Evolutionary conservation across 2,888 invertebrate genomes (phyloP).

Genomic region (Catocala fraxini): DNA sequence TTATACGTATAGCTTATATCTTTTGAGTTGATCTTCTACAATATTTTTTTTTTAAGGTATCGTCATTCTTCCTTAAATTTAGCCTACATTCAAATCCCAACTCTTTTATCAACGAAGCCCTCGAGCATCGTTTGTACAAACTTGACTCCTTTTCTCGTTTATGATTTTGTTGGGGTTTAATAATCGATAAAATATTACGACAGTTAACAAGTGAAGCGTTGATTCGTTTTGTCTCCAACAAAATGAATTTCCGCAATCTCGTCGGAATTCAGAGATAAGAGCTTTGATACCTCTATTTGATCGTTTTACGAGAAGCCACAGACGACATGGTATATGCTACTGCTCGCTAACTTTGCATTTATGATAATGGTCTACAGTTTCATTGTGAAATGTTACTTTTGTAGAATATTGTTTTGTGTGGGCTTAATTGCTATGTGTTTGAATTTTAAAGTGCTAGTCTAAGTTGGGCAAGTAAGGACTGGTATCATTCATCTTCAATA

Average conservation of each 20-base stretch:
- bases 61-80: no score
- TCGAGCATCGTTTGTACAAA: no score
- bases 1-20: no score
- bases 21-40: no score
- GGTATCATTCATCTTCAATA: no score
- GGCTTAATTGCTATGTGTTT: neutral
- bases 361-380: constrained; percentile 29
- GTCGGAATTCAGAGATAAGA: constrained; percentile 31
- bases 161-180: constrained; percentile 2
- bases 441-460: no score
- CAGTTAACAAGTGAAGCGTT: constrained; percentile 25
- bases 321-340: constrained; percentile 15
- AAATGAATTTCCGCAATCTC: constrained; percentile 37
- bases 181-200: constrained; percentile 36
- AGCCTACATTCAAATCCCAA: neutral
- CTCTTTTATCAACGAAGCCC: no score
- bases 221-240: constrained; percentile 33
- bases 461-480: no score
- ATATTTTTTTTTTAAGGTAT: no score
- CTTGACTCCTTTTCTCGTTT: no score
- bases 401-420: constrained; percentile 9
- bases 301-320: constrained; percentile 32
- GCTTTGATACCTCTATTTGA: constrained; percentile 28
- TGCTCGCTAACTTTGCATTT: constrained; percentile 25
- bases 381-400: constrained; percentile 17